Percentiles rank a stretch among this genome's conserved stretches.
Conservation (phyloP, 2,113 vertebrate genomes). For the Lycocorax pyrrhopterus region DNA sequence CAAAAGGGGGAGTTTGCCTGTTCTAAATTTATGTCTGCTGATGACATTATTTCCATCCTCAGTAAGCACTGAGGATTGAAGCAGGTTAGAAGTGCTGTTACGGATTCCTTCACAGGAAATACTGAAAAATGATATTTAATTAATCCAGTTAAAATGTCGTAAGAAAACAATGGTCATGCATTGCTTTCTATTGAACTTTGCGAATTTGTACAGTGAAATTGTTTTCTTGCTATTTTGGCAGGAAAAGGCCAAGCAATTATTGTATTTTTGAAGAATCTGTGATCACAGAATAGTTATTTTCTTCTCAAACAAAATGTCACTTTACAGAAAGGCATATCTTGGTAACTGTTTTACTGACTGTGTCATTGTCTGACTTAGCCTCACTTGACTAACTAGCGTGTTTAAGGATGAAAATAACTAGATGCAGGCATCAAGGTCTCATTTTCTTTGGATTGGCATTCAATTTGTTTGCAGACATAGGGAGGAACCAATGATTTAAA, state of each 20-base stretch:
- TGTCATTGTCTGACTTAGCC: background rate
- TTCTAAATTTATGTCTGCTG: background rate
- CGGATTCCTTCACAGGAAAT: background rate
- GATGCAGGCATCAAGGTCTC: background rate
- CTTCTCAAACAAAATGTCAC: background rate
- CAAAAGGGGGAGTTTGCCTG: background rate
- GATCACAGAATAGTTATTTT: background rate
- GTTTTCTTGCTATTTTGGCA: background rate
- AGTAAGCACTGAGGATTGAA: background rate
- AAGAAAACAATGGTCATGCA: background rate
- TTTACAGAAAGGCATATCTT: background rate
- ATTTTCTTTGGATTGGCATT: background rate
- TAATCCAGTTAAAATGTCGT: background rate
- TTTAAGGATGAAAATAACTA: background rate
- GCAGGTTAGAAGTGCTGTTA: background rate
- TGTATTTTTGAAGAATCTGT: background rate
- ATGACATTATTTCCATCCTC: background rate
- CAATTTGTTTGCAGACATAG: background rate
- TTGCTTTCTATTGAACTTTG: background rate
- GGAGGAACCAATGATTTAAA: background rate
- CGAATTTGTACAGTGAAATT: background rate
- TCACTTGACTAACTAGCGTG: background rate
- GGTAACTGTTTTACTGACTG: background rate
- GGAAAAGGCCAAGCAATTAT: background rate
- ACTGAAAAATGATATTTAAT: background rate